phyloP scores from a whole-genome alignment of 2,113 vertebrate genomes.

The Syngnathus typhle region DNA sequence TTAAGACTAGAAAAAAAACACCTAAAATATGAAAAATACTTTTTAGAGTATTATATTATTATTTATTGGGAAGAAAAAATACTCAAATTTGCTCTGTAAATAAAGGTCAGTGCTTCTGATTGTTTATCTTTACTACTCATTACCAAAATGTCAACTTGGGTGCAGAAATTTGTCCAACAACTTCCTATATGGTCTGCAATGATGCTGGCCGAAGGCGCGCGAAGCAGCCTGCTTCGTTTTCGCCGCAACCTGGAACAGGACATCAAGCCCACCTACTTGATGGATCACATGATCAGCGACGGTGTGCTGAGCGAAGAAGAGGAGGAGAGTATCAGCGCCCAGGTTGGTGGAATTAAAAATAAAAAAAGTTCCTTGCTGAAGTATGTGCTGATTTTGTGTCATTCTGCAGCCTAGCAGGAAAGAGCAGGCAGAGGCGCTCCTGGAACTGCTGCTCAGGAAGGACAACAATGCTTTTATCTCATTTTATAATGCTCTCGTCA shows the following conservation, averaged over 20 bases:
- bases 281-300: constrained; percentile 90
- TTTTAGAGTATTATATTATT: background rate
- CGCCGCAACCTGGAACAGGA: constrained; percentile 79
- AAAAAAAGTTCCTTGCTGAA: background rate
- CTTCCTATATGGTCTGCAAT: constrained; percentile 47
- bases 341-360: background rate
- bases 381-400: background rate
- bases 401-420: constrained; percentile 72
- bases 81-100: background rate
- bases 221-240: constrained; percentile 79
- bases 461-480: constrained; percentile 85
- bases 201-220: constrained; percentile 79
- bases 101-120: background rate
- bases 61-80: background rate
- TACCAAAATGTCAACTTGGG: background rate
- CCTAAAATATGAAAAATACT: background rate
- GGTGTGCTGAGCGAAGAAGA: constrained; percentile 77
- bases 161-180: background rate
- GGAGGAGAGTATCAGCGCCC: constrained; percentile 76
- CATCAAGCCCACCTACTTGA: constrained; percentile 85
- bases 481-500: constrained; percentile 89
- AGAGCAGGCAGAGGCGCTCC: constrained; percentile 77
- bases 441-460: constrained; percentile 83
- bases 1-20: background rate
- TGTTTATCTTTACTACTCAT: background rate